phyloP scores from a whole-genome alignment of 2,888 invertebrate species.

The Rhimphoctona megacephalus region DNA sequence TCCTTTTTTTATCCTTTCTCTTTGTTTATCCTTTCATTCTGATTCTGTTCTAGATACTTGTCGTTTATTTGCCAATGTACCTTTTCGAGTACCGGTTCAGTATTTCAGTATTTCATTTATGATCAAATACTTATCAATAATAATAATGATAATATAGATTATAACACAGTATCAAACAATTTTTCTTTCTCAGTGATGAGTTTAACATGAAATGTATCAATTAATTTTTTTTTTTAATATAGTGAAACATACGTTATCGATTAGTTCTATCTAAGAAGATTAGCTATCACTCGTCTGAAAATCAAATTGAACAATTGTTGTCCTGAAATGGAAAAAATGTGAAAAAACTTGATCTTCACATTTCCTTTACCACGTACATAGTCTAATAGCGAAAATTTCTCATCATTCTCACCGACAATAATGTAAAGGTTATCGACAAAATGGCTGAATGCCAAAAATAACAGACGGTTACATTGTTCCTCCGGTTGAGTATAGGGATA shows the following conservation, averaged over 20 bases:
- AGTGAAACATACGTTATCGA: neutral
- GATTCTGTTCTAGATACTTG: neutral
- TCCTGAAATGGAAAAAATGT: neutral
- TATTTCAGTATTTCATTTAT: conserved; percentile 1
- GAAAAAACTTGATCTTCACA: neutral
- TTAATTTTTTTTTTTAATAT: too few relatives aligned
- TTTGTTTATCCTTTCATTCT: neutral
- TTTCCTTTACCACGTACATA: conserved; percentile 53
- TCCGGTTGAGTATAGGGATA: conserved; percentile 77
- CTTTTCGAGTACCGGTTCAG: neutral
- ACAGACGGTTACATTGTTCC: conserved; percentile 79
- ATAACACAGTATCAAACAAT: neutral
- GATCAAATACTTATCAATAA: neutral
- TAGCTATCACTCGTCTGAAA: neutral
- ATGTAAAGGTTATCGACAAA: conserved; percentile 79
- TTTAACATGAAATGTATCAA: too few relatives aligned
- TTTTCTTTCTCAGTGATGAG: too few relatives aligned
- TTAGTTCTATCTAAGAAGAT: neutral
- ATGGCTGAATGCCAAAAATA: conserved; percentile 80
- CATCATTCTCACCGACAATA: conserved; percentile 71
- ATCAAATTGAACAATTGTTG: neutral
- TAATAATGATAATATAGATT: neutral
- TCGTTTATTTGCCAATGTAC: conserved; percentile 5
- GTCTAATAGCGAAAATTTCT: conserved; percentile 67
- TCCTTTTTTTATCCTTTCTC: too few relatives aligned